Conservation (phyloP, 2,797 vertebrate species). For the Ispidina lecontei region DNA sequence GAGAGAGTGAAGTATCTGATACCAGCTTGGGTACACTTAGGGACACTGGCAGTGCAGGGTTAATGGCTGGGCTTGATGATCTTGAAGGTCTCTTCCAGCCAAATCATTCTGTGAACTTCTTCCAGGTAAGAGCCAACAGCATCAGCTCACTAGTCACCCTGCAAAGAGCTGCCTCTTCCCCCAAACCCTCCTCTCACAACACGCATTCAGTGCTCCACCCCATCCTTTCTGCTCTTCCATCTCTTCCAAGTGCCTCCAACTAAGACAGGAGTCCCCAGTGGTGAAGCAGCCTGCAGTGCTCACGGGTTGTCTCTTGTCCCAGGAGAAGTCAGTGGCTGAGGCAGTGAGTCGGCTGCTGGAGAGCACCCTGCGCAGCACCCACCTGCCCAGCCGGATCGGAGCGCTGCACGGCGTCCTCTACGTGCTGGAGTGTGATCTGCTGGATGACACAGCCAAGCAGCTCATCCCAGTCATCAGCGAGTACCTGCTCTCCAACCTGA, state of each 20-base stretch:
- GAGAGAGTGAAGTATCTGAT: background rate
- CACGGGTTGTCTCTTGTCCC: background rate
- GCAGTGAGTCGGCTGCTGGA: constrained; percentile 93
- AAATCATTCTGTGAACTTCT: background rate
- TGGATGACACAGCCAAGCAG: constrained; percentile 94
- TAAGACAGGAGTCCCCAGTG: background rate
- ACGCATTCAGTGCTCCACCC: background rate
- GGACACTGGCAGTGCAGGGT: too few relatives aligned
- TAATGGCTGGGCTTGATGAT: too few relatives aligned
- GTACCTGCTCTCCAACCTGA: constrained; percentile 92
- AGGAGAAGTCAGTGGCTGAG: constrained; percentile 96
- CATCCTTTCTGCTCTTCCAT: background rate
- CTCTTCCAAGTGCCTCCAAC: background rate
- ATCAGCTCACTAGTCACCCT: background rate
- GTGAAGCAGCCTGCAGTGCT: background rate
- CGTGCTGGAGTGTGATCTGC: constrained; percentile 94
- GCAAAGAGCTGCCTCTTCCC: background rate
- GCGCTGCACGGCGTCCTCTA: constrained; percentile 95
- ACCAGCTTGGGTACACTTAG: background rate
- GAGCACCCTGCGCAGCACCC: constrained; percentile 90
- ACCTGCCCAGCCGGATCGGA: constrained; percentile 93
- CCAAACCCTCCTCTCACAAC: background rate
- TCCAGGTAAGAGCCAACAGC: background rate
- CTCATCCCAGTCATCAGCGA: constrained; percentile 92
- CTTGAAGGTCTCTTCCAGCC: too few relatives aligned